A percentile compares a stretch with the other conserved stretches of the same genome.
These are phyloP conservation scores for Apogon hyalosoma DNA, from an alignment of 2,797 vertebrate genomes.

Conservation along the genomic window DNA sequence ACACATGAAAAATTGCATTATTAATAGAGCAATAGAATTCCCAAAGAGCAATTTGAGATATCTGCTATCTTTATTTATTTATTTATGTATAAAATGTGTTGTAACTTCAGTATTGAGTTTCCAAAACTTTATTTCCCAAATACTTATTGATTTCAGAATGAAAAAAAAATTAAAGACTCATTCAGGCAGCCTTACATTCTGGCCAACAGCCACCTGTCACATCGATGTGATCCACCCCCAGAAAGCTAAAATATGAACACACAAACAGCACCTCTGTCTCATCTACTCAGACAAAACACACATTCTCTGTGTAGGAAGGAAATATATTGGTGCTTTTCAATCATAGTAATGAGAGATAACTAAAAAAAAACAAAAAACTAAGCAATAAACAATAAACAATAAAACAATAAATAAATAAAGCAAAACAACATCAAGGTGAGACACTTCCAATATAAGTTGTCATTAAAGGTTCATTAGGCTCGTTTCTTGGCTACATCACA, in stretches of 20 bases:
- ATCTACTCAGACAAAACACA: background rate
- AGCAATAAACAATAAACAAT: too few relatives aligned
- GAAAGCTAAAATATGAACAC: constrained; percentile 23
- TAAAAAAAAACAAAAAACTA: too few relatives aligned
- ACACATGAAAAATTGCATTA: background rate
- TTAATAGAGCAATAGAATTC: constrained; percentile 16
- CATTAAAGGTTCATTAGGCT: too few relatives aligned
- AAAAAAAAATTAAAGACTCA: constrained; percentile 8
- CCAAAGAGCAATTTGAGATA: constrained; percentile 13
- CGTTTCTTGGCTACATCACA: too few relatives aligned
- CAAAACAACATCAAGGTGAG: too few relatives aligned
- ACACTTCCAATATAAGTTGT: too few relatives aligned
- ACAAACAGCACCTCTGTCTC: constrained; percentile 21
- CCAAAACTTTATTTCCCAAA: constrained; percentile 19
- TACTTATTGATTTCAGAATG: constrained; percentile 2
- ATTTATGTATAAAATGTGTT: constrained; percentile 23
- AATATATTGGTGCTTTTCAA: too few relatives aligned
- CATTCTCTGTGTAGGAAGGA: too few relatives aligned
- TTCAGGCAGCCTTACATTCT: constrained; percentile 41
- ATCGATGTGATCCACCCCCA: constrained; percentile 20
- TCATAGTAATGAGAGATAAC: too few relatives aligned
- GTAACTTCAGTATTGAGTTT: constrained; percentile 35
- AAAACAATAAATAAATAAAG: too few relatives aligned
- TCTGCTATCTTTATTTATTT: background rate
- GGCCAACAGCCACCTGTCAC: constrained; percentile 36